These are phyloP conservation scores for Sitobion miscanthi DNA, from an alignment of 1,140 invertebrate genomes.

Conservation along the genomic window DNA sequence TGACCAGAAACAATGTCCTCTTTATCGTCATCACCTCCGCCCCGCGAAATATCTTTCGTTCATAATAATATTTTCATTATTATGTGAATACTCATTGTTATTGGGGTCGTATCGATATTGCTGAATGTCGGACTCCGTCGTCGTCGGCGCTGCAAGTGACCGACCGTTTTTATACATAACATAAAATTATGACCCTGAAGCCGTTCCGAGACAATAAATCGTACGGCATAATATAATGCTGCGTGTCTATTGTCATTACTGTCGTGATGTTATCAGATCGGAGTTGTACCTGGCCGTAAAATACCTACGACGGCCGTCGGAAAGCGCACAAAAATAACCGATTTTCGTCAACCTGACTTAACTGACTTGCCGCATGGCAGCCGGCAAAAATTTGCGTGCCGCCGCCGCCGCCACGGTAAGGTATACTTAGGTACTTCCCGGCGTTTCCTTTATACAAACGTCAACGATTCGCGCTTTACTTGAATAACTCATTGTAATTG, in stretches of 20 bases:
- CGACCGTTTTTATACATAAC: neutral
- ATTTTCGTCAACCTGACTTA: constrained; percentile 38
- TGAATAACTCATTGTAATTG: neutral
- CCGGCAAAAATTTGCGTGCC: constrained; percentile 24
- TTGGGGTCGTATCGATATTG: neutral
- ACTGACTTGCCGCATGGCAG: constrained; percentile 20
- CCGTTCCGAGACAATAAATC: constrained; percentile 34
- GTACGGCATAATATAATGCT: neutral
- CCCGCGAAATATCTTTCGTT: neutral
- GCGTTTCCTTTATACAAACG: neutral
- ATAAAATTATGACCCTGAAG: constrained; percentile 31
- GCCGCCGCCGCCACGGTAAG: neutral
- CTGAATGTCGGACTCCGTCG: neutral
- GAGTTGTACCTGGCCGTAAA: neutral
- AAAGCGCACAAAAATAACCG: constrained; percentile 1
- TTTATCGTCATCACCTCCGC: neutral
- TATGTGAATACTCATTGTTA: neutral
- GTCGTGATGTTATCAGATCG: constrained; percentile 33
- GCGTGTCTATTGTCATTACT: constrained; percentile 51
- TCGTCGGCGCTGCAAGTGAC: neutral
- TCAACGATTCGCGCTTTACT: neutral
- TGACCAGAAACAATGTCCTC: neutral
- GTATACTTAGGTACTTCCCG: neutral
- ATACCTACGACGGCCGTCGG: neutral
- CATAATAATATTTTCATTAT: neutral